Evolutionary conservation across 2,888 invertebrate species (phyloP), one percentile per base, ranked within the genome.

Genomic region (Geotrupes spiniger): DNA sequence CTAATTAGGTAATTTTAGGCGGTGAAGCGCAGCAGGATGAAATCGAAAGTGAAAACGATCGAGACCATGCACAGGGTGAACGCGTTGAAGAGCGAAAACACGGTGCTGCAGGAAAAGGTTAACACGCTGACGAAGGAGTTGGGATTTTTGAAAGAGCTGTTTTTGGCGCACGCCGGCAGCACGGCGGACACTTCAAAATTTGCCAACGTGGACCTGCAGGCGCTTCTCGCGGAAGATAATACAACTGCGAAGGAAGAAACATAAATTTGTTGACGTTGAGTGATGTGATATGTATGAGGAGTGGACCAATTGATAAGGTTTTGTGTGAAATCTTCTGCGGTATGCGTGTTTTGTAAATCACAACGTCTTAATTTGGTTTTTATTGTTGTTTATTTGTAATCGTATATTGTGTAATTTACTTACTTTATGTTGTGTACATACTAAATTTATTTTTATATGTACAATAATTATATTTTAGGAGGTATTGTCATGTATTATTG

Each of bases 51-150:
- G 63, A 78, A 85, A 49, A 89, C 89, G 1, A 84, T 86, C 62
- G 87, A 89, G 66, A 90, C 90, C 3, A 75, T 87, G 53, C 80
- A 83, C 48, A 72, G 88, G 45, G 90, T 91, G 0, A 85, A 80
- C 62, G 82, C 85, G 65, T 69, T 91, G 28, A 85, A 86, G 66
- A 82, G 80, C 5, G 90, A 91, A 66, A 91, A 90, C 69, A 86
- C 87, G 65, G 79, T 85, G 62, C 71, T 91, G 17, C 87, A 89
- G 67, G 86, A 88, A 61, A 89, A 88, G 70, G 88, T 90, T 2
- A 86, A 87, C 64, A 83, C 85, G 46, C 74, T 90, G n/a, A 85
- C 86, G 8, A 87, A 88, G 66, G 89, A 91, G 66, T 72, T 91
- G 15, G 83, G 84, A 36, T 87, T 90, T 63, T 73, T 91, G 6